Evolutionary conservation across 2,797 vertebrate genomes (phyloP), one percentile per base, ranked within the genome.

Genomic region (Acanthis flammea): DNA sequence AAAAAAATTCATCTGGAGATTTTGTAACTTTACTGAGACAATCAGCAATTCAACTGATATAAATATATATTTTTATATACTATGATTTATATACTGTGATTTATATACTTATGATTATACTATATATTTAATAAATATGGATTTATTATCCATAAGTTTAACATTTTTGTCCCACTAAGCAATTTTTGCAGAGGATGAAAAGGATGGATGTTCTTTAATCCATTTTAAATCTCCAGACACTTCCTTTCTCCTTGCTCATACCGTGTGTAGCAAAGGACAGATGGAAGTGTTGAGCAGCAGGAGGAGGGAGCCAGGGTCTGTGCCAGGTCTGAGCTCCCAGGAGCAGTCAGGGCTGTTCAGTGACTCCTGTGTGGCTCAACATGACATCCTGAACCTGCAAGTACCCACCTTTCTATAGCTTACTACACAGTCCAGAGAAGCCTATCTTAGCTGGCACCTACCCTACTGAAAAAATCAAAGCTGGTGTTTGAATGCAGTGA

Each of bases 221-320:
- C 9, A 2, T 62, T 86, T 90, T 61, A 62, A 70, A 62, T 60
- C 15, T 80, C 41, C 55, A 86, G 41, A 18, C 17, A 24, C 55
- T 92, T 90, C 68, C 75, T 87, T 87, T 88, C 33, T 53, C 50
- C 68, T 94, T 73, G 72, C n/a, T 92, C 35, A 68, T 41, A 22
- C 35, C 5, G 0, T 23, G 31, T 23, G 31, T 55, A 67, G 30
- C 16, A 11, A 85, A 89, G 65, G 48, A 63, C 66, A 86, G n/a
- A 66, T 13, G 55, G 44, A 35, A 84, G 14, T 18, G 51, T 45
- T 11, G 33, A 74, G 39, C 57, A 91, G 35, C 62, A 0, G 21
- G 17, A 68, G 27, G 12, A 24, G 28, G 39, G 5, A 1, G 0
- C 39, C 2, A 22, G 22, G 23, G 18, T 83, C 22, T 70, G 51